These are phyloP conservation scores for Pachypeltis micranthus DNA, from an alignment of 1,140 invertebrate genomes.

Conservation along the genomic window DNA sequence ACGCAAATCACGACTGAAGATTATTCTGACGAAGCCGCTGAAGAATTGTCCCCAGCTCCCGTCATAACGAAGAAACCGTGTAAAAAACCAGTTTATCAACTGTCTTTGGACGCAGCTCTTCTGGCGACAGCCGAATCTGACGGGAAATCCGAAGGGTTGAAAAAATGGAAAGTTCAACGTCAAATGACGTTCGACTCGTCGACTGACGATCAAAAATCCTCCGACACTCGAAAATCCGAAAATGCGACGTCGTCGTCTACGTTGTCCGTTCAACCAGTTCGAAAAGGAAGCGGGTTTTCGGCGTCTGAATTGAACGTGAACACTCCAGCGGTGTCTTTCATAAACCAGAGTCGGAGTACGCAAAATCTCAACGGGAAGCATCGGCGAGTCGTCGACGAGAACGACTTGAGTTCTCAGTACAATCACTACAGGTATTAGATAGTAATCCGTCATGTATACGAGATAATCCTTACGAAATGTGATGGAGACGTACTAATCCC, in stretches of 20 bases:
- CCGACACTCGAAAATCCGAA: slow-evolving; percentile 9
- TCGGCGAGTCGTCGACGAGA: slow-evolving; percentile 39
- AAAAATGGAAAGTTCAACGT: slow-evolving; percentile 21
- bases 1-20: slow-evolving; percentile 19
- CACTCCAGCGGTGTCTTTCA: slow-evolving; percentile 31
- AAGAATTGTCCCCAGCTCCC: slow-evolving; percentile 11
- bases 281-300: slow-evolving; percentile 21
- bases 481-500: no score
- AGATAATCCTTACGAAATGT: no score
- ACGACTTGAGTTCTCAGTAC: slow-evolving; percentile 56
- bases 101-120: slow-evolving; percentile 23
- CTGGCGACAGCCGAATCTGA: slow-evolving; percentile 14
- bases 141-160: neutral
- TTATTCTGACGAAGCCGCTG: slow-evolving; percentile 18
- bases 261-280: neutral
- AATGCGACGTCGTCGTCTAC: neutral
- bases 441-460: no score
- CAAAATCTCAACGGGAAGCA: slow-evolving; percentile 19
- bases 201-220: slow-evolving; percentile 16
- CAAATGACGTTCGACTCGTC: slow-evolving; percentile 24
- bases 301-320: slow-evolving; percentile 23
- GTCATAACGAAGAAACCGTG: slow-evolving; percentile 20
- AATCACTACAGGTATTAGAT: slow-evolving; percentile 47
- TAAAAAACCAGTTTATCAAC: slow-evolving; percentile 26
- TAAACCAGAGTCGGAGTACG: slow-evolving; percentile 30